phyloP scores from a whole-genome alignment of 1,140 invertebrate species.

The Drosophila nasuta region DNA sequence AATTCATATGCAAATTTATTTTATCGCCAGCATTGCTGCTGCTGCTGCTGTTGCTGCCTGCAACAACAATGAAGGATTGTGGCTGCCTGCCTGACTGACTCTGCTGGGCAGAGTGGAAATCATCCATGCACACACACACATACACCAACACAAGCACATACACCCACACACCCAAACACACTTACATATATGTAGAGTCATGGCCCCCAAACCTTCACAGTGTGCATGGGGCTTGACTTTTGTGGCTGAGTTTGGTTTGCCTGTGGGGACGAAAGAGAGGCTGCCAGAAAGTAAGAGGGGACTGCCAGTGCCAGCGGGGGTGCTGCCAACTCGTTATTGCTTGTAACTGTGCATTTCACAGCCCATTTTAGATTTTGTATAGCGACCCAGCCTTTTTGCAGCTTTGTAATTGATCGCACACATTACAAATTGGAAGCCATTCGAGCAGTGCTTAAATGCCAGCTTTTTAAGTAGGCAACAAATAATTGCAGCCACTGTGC shows the following conservation, averaged over 20 bases:
- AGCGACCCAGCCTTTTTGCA: slow-evolving; percentile 15
- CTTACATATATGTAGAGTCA: background rate
- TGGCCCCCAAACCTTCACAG: slow-evolving; percentile 2
- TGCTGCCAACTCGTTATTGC: slow-evolving; percentile 59
- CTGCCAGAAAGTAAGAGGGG: background rate
- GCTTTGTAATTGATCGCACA: slow-evolving; percentile 64
- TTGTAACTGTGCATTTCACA: slow-evolving; percentile 67
- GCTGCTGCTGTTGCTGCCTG: slow-evolving; percentile 59
- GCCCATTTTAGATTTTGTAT: slow-evolving; percentile 44
- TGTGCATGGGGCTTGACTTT: slow-evolving; percentile 48
- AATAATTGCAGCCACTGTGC: slow-evolving; percentile 25
- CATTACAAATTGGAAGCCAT: slow-evolving; percentile 57
- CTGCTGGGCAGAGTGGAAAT: slow-evolving; percentile 48
- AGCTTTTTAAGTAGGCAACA: slow-evolving; percentile 47
- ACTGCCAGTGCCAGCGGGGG: background rate
- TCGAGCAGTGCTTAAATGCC: slow-evolving; percentile 46
- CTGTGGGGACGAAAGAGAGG: slow-evolving; percentile 7
- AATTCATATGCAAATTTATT: slow-evolving; percentile 84
- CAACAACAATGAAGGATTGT: slow-evolving; percentile 75
- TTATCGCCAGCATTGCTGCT: slow-evolving; percentile 66
- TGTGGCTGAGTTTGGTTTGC: slow-evolving; percentile 43
- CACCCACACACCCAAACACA: background rate
- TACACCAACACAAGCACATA: slow-evolving; percentile 1
- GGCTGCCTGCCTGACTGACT: slow-evolving; percentile 49
- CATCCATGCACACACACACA: slow-evolving; percentile 40